A percentile compares a stretch with the other conserved stretches of the same genome.
These are phyloP conservation scores for Gonatopus flavifemur DNA, from an alignment of 1,140 invertebrate genomes.

Conservation along the genomic window DNA sequence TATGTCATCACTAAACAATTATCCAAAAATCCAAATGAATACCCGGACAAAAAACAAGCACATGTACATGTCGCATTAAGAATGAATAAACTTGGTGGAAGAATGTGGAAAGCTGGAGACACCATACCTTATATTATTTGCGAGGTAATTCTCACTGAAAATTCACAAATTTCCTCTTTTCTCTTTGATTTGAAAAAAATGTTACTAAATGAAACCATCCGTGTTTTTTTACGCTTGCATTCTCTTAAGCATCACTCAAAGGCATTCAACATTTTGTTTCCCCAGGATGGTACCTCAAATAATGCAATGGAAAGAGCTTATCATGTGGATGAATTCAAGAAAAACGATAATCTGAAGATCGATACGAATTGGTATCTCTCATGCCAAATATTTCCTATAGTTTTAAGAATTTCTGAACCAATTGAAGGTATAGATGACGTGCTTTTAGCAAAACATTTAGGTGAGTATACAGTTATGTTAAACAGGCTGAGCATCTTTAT, in stretches of 20 bases:
- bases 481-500: background rate
- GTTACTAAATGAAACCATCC: too few species aligned
- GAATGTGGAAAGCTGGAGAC: slow-evolving; percentile 89
- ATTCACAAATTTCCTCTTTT: background rate
- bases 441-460: slow-evolving; percentile 87
- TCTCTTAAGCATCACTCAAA: background rate
- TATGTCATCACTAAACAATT: slow-evolving; percentile 94
- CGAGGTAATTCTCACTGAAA: slow-evolving; percentile 58
- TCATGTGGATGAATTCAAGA: slow-evolving; percentile 87
- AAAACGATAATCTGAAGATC: slow-evolving; percentile 68
- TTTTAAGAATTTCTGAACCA: slow-evolving; percentile 91
- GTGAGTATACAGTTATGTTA: slow-evolving; percentile 43
- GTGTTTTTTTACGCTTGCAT: too few species aligned
- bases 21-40: slow-evolving; percentile 93
- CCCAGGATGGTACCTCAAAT: slow-evolving; percentile 74
- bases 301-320: slow-evolving; percentile 90
- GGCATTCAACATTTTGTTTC: slow-evolving; percentile 11
- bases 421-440: slow-evolving; percentile 92
- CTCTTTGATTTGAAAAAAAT: too few species aligned
- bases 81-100: slow-evolving; percentile 76
- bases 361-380: slow-evolving; percentile 84
- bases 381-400: slow-evolving; percentile 91
- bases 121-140: slow-evolving; percentile 96
- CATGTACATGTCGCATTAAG: slow-evolving; percentile 93
- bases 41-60: slow-evolving; percentile 76